Conservation (phyloP, 2,797 vertebrate genomes). For the Liparis tanakae region DNA sequence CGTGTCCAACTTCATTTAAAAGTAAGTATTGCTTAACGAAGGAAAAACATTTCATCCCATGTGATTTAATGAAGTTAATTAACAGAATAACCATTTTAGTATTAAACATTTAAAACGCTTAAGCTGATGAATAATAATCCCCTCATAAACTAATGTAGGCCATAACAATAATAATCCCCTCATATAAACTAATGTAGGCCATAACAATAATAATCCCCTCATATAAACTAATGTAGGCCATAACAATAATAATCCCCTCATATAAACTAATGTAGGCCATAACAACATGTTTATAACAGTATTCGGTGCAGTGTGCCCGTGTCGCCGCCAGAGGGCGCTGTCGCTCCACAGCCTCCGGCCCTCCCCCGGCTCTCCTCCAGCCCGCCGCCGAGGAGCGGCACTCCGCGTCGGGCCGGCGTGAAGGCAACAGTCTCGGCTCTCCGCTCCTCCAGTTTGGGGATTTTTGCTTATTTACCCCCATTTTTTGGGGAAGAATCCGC, state of each 20-base stretch:
- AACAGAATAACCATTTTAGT: not conserved
- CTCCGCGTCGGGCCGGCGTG: constrained; percentile 16
- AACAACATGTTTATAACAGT: not conserved
- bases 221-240: not conserved
- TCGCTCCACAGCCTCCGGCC: not conserved
- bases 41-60: not conserved
- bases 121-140: not conserved
- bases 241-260: not conserved
- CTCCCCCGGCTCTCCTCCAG: constrained; percentile 23
- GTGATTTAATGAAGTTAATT: not conserved
- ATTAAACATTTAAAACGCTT: not conserved
- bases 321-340: constrained; percentile 51
- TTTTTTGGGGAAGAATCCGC: too few species aligned
- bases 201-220: not conserved
- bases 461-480: too few species aligned
- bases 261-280: not conserved
- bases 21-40: not conserved
- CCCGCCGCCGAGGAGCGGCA: constrained; percentile 5
- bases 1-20: too few species aligned
- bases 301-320: fast-evolving
- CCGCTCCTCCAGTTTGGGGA: not conserved
- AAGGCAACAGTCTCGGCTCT: constrained; percentile 4
- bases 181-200: not conserved
- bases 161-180: too few species aligned
- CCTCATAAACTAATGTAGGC: not conserved